Base-by-base conservation (phyloP, 1,140 invertebrate genomes). In the Drosophila albomicans region DNA sequence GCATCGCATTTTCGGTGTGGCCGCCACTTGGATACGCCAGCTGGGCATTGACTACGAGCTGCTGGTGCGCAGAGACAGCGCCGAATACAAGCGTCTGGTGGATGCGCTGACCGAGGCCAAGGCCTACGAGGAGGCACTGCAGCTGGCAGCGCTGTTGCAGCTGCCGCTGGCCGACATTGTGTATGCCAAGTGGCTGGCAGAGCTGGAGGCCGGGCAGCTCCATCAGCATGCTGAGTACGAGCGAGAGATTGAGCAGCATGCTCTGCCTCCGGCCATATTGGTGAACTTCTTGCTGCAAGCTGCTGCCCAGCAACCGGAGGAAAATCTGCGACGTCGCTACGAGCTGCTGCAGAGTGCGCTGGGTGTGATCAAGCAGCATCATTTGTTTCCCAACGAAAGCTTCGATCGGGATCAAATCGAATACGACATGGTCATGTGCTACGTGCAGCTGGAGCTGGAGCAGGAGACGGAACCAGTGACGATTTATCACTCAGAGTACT, bases 321-420 rank as follows among this genome's bases (percentile, higher is more conserved):
- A 25, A 15, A 11, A 56, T n/a, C 61, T 62, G 2, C 46, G 62
- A 0, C 75, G 70, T 3, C 91, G 85, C 20, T 92, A 92, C 32
- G 69, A 81, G 41, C 71, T 92, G 2, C 61, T 92, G 0, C 86
- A 92, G 57, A 82, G 75, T 45, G 75, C 81, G 0, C 54, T 92
- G 30, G 76, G 82, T 6, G 91, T 92, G 2, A 92, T 92, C 5
- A 92, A 92, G 52, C 79, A 81, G 66, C 79, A 92, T 51, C 85
- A 91, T 48, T 46, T 92, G 38, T 88, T 92, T 63, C 91, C 91
- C 20, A 92, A 91, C 56, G 92, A 93, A 54, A 82, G 73, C 15
- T 92, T 92, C 11, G 91, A 92, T 59, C 68, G 91, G 2, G 92
- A 93, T 77, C 82, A 91, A 49, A 91, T 93, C 4, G 92, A 93